phyloP scores from a whole-genome alignment of 2,888 invertebrate species.

The Miltochrista miniata region DNA sequence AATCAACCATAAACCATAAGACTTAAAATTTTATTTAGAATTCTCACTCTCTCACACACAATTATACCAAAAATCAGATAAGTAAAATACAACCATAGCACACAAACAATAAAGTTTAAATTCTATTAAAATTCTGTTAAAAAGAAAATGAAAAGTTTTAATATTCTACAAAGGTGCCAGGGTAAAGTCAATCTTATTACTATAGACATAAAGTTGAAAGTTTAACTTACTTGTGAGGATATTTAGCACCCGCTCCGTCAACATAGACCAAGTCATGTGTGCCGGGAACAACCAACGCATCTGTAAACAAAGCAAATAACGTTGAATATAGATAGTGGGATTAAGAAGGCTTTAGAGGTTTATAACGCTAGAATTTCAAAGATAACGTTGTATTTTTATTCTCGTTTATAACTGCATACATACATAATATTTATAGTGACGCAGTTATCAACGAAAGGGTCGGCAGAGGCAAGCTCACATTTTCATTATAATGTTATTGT shows the following conservation, averaged over 20 bases:
- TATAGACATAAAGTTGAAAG: constrained; percentile 33
- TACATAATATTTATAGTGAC: too few relatives aligned
- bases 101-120: constrained; percentile 35
- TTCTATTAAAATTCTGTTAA: constrained; percentile 21
- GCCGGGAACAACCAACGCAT: constrained; percentile 59
- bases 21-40: constrained; percentile 14
- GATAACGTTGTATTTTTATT: too few relatives aligned
- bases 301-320: constrained; percentile 63
- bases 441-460: too few relatives aligned
- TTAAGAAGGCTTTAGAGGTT: constrained; percentile 8
- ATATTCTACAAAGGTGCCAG: constrained; percentile 2
- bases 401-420: too few relatives aligned
- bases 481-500: too few relatives aligned
- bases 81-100: constrained; percentile 28
- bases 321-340: constrained; percentile 32
- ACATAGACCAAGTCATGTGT: constrained; percentile 53
- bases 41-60: background rate
- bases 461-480: too few relatives aligned
- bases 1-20: constrained; percentile 17
- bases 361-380: too few relatives aligned
- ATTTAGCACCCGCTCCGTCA: constrained; percentile 41
- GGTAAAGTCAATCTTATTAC: constrained; percentile 10
- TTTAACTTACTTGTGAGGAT: constrained; percentile 51
- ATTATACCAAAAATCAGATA: constrained; percentile 2
- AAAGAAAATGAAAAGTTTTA: constrained; percentile 31